These are phyloP conservation scores for Glaucopsyche alexis DNA, from an alignment of 2,888 invertebrate species.

Conservation along the genomic window DNA sequence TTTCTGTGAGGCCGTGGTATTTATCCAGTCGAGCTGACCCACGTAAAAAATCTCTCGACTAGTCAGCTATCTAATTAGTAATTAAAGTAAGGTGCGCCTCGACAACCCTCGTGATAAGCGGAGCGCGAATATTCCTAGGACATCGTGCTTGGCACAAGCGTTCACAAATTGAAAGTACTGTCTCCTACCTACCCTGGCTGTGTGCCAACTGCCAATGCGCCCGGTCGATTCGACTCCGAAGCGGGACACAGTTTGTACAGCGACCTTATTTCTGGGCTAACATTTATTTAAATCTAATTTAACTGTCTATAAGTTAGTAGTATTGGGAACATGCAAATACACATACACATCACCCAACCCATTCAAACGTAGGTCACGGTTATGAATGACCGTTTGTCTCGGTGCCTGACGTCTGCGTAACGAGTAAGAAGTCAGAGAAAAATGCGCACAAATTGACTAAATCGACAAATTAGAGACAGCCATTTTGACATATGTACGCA, in stretches of 20 bases:
- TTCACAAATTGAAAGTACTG: conserved; percentile 55
- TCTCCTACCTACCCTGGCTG: conserved; percentile 53
- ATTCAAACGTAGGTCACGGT: background rate
- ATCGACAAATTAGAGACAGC: too few relatives aligned
- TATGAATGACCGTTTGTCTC: background rate
- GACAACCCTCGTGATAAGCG: conserved; percentile 12
- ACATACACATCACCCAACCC: too few relatives aligned
- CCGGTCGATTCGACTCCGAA: conserved; percentile 57
- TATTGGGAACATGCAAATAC: background rate
- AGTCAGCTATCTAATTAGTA: background rate
- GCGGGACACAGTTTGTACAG: conserved; percentile 37
- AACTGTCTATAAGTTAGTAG: background rate
- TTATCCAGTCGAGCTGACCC: too few relatives aligned
- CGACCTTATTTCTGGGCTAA: conserved; percentile 31
- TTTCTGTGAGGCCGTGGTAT: too few relatives aligned
- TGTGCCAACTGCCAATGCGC: conserved; percentile 62
- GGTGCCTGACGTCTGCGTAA: background rate
- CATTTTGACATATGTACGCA: too few relatives aligned
- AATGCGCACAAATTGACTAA: too few relatives aligned
- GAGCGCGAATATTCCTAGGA: conserved; percentile 22
- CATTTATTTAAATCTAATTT: conserved; percentile 28
- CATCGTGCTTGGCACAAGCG: conserved; percentile 50
- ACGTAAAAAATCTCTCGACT: too few relatives aligned
- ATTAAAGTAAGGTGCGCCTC: background rate
- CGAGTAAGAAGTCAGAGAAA: too few relatives aligned